phyloP scores from a whole-genome alignment of 2,888 invertebrate genomes.

The Lasioglossum oenotherae region DNA sequence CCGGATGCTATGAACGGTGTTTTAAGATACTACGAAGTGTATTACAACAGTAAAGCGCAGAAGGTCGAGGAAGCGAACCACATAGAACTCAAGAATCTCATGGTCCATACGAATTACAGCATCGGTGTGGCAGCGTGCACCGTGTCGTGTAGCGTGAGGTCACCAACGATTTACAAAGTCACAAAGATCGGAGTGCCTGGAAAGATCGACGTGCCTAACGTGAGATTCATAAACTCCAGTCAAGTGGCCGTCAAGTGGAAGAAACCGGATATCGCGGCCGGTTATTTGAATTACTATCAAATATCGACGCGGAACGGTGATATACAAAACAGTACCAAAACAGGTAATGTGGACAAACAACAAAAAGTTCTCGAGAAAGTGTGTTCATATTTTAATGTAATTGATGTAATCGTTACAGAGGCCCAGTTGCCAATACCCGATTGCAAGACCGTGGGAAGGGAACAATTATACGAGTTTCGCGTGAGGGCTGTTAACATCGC shows the following conservation, averaged over 20 bases:
- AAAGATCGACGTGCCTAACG: constrained; percentile 81
- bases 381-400: not conserved
- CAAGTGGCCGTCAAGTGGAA: constrained; percentile 85
- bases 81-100: constrained; percentile 74
- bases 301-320: constrained; percentile 83
- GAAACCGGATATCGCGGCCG: constrained; percentile 84
- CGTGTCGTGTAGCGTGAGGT: constrained; percentile 87
- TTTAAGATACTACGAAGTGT: constrained; percentile 88
- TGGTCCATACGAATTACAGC: constrained; percentile 88
- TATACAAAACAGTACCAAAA: constrained; percentile 76
- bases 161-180: constrained; percentile 85
- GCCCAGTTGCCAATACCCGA: constrained; percentile 80
- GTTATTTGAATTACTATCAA: constrained; percentile 85
- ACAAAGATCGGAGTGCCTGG: constrained; percentile 88
- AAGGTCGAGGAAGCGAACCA: constrained; percentile 73
- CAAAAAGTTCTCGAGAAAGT: not conserved
- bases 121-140: constrained; percentile 91
- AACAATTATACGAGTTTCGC: constrained; percentile 78
- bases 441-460: constrained; percentile 79
- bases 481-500: constrained; percentile 83
- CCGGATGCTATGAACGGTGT: constrained; percentile 91
- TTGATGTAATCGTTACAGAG: constrained; percentile 65
- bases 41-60: constrained; percentile 81
- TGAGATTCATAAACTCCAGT: constrained; percentile 84
- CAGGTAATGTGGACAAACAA: constrained; percentile 66